Evolutionary conservation across 2,888 invertebrate species (phyloP), one percentile per base, ranked within the genome.

Genomic region (Slavum lentiscoides): DNA sequence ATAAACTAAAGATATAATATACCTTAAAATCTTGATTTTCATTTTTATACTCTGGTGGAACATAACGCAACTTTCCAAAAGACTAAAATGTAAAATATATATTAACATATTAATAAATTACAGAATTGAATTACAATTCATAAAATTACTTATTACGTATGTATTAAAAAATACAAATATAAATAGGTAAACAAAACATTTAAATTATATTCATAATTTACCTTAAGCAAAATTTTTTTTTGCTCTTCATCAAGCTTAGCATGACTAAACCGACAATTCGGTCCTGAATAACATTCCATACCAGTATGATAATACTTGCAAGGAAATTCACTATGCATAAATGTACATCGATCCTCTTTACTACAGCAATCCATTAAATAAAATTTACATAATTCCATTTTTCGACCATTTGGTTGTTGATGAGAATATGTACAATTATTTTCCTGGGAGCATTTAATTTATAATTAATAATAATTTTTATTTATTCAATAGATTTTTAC

Each of bases 281-380:
- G 91, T 73, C 90, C 89, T 59, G 89, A 90, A 83, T 91, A 90
- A 87, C 97, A 97, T 80, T 92, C 92, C 87, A 94, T 90, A 83
- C 97, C 97, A 75, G 96, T 94, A 86, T 98, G 97, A 87, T 93
- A 97, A 88, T 93, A 97, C 89, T 97, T 97, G 88, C 98, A 98
- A 23, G 98, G 98, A 87, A 97, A 98, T 87, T 97, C 97, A 85
- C 93, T 91, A 88, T 98, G 98, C 94, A 98, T 94, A 86, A 96
- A 98, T 30, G 95, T 90, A 88, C 98, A 98, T 87, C 95, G 94
- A 84, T 96, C 96, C 85, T 95, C 92, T 88, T 97, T 98, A 76
- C 94, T 93, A 88, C 98, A 98, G 87, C 95, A 95, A 84, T 96
- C 96, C 92, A 94, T 94, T 82, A 97, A 88, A 88, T 97, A 98